Conservation (phyloP, 1,140 invertebrate species). For the Bombus confusus region DNA sequence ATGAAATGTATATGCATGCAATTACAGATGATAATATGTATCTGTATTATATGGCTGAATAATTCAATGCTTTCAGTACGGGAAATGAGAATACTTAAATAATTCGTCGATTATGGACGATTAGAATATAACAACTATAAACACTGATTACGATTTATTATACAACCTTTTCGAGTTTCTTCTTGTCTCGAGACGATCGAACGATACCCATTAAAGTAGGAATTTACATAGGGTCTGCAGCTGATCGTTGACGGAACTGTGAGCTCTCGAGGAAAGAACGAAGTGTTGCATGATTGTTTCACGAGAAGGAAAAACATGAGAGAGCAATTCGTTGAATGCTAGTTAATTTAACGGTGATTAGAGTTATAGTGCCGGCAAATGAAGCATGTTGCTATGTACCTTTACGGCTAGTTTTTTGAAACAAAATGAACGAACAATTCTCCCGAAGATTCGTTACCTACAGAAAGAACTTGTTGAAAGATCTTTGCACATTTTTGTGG, state of each 20-base stretch:
- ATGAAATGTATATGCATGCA: too few relatives aligned
- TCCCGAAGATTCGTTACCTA: background rate
- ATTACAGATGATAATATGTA: too few relatives aligned
- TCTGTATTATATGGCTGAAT: too few relatives aligned
- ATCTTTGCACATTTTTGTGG: background rate
- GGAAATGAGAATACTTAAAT: too few relatives aligned
- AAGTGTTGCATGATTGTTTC: background rate
- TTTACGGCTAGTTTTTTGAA: background rate
- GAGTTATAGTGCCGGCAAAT: constrained; percentile 4
- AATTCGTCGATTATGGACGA: too few relatives aligned
- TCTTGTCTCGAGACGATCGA: background rate
- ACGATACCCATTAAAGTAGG: background rate
- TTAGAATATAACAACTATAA: too few relatives aligned
- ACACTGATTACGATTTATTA: too few relatives aligned
- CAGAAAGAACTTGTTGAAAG: background rate
- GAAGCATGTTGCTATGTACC: background rate
- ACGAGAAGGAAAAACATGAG: background rate
- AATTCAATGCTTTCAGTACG: too few relatives aligned
- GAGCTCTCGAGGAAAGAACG: background rate
- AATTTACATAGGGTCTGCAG: background rate
- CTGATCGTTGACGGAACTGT: background rate
- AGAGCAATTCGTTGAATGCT: constrained; percentile 5
- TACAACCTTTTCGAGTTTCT: background rate
- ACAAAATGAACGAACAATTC: background rate
- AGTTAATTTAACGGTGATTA: constrained; percentile 18